Evolutionary conservation across 2,113 vertebrate species (phyloP).

Genomic region (Damaliscus lunatus): DNA sequence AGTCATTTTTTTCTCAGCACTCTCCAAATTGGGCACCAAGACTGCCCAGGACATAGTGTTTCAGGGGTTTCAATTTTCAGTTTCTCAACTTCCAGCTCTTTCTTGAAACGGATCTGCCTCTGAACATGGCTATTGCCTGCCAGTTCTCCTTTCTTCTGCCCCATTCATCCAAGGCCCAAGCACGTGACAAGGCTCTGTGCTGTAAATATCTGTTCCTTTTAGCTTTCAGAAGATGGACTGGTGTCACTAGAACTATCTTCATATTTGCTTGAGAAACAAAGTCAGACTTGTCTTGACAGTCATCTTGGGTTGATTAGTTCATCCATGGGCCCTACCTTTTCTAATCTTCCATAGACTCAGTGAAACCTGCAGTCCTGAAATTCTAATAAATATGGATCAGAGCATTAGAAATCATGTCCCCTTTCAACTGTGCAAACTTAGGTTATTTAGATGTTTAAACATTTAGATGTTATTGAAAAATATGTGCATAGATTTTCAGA

Average conservation of each 20-base stretch:
- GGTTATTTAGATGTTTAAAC: neutral
- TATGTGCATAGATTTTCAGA: neutral
- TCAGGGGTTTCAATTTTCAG: neutral
- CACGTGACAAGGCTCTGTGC: neutral
- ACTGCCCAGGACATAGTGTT: neutral
- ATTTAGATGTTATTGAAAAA: slow-evolving; percentile 4
- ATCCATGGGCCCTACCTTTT: neutral
- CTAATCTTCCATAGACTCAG: neutral
- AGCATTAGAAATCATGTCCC: neutral
- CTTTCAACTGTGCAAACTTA: neutral
- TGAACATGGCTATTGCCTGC: neutral
- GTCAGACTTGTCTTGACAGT: neutral
- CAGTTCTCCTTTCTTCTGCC: neutral
- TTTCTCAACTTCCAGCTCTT: neutral
- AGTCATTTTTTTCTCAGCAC: neutral
- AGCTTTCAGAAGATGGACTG: neutral
- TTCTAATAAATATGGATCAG: neutral
- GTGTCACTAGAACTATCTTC: neutral
- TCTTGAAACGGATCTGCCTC: neutral
- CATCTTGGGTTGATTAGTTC: neutral
- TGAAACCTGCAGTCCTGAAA: neutral
- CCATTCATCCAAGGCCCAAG: neutral
- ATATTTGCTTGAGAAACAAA: neutral
- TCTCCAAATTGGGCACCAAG: neutral
- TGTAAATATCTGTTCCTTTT: neutral